A percentile compares a stretch with the other conserved stretches of the same genome.
Evolutionary conservation across 2,113 vertebrate species (phyloP).

Genomic region (Heterochromis multidens): DNA sequence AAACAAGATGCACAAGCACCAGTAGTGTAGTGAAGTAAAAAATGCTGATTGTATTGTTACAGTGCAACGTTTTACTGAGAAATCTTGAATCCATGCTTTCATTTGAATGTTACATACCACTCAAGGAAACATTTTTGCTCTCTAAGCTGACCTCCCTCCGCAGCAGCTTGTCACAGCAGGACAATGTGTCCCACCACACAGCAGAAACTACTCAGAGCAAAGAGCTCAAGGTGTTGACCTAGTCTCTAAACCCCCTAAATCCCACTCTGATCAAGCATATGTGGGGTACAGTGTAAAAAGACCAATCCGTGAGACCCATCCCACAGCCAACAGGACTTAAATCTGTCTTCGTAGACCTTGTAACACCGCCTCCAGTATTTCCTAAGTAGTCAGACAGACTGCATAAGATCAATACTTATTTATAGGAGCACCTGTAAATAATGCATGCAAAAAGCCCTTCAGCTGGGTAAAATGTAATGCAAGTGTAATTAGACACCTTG

Average conservation of each 20-base stretch:
- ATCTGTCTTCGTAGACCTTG: neutral
- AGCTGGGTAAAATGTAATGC: neutral
- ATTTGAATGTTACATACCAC: neutral
- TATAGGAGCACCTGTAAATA: conserved; percentile 51
- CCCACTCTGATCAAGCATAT: neutral
- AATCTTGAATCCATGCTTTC: neutral
- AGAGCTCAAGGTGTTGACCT: neutral
- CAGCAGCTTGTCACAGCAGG: too few relatives aligned
- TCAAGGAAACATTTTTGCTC: too few relatives aligned
- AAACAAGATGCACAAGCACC: neutral
- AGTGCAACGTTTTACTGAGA: neutral
- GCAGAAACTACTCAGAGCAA: neutral
- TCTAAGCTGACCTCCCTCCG: neutral
- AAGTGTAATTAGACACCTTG: conserved; percentile 15
- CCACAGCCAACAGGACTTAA: neutral
- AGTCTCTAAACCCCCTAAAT: neutral
- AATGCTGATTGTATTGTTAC: neutral
- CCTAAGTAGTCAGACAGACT: neutral
- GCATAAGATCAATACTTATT: conserved; percentile 15
- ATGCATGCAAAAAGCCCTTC: conserved; percentile 47
- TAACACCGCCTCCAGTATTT: neutral
- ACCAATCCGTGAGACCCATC: neutral
- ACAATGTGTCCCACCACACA: neutral
- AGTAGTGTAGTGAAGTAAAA: neutral
- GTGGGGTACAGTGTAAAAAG: neutral